A percentile compares a stretch with the other conserved stretches of the same genome.
These are phyloP conservation scores for Cyclura pinguis DNA, from an alignment of 2,797 vertebrate genomes.

Conservation along the genomic window DNA sequence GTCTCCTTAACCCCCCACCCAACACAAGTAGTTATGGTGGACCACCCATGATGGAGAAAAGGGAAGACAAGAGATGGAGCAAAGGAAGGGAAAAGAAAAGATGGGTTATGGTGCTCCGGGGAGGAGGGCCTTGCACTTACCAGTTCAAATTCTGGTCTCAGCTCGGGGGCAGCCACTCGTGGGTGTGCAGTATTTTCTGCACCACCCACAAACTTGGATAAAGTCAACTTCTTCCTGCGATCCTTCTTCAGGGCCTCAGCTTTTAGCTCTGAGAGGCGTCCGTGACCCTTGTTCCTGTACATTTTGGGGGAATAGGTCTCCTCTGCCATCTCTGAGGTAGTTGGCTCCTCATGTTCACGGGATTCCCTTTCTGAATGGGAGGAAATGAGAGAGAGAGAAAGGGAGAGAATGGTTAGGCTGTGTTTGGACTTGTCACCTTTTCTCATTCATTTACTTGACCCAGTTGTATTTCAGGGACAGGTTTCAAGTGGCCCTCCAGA, in stretches of 20 bases:
- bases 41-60: neutral
- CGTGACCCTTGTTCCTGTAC: slow-evolving; percentile 84
- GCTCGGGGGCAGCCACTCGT: slow-evolving; percentile 77
- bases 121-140: slow-evolving; percentile 78
- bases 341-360: slow-evolving; percentile 88
- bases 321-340: slow-evolving; percentile 89
- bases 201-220: slow-evolving; percentile 84
- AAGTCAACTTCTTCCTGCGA: slow-evolving; percentile 86
- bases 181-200: slow-evolving; percentile 87
- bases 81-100: fast-evolving
- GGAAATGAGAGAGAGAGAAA: neutral
- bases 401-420: neutral
- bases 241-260: slow-evolving; percentile 91
- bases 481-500: too few species aligned
- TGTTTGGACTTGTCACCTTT: neutral
- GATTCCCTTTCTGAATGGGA: slow-evolving; percentile 88
- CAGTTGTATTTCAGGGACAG: too few species aligned
- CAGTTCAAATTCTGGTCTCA: slow-evolving; percentile 95
- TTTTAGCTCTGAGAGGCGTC: slow-evolving; percentile 90
- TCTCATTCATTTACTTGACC: neutral
- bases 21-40: neutral
- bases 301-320: slow-evolving; percentile 88
- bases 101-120: neutral
- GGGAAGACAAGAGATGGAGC: neutral
- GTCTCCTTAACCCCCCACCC: too few species aligned